phyloP scores from a whole-genome alignment of 2,888 invertebrate species.

The Clunio marinus region DNA sequence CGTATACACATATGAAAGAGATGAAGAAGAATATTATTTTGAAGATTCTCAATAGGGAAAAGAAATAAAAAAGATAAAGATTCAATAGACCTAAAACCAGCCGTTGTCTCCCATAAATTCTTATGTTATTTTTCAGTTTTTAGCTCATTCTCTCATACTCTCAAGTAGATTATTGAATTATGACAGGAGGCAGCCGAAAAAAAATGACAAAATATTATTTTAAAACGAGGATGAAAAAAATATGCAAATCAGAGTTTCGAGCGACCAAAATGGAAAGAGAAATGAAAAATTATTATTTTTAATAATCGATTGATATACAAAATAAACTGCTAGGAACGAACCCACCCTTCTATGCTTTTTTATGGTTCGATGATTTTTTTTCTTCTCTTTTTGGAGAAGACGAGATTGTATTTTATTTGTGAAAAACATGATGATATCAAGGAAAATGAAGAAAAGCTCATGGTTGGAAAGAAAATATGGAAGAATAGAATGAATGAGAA shows the following conservation, averaged over 20 bases:
- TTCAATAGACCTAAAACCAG: not conserved
- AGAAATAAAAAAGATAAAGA: not conserved
- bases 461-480: not conserved
- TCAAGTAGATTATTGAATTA: slow-evolving; percentile 36
- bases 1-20: slow-evolving; percentile 1
- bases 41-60: slow-evolving; percentile 1
- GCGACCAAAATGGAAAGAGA: not conserved
- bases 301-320: slow-evolving; percentile 4
- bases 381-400: not conserved
- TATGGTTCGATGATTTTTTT: not conserved
- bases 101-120: slow-evolving; percentile 33
- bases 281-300: slow-evolving; percentile 35
- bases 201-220: not conserved
- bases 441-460: not conserved
- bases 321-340: not conserved
- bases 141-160: not conserved
- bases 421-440: not conserved
- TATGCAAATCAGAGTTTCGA: slow-evolving; percentile 35
- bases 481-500: not conserved
- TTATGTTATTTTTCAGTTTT: slow-evolving; percentile 28
- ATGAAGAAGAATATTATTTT: slow-evolving; percentile 19
- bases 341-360: slow-evolving; percentile 12
- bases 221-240: not conserved
- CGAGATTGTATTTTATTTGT: too few species aligned
- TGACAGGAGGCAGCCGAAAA: slow-evolving; percentile 14